phyloP scores from a whole-genome alignment of 2,888 invertebrate genomes.

The Dorcus parallelipipedus region DNA sequence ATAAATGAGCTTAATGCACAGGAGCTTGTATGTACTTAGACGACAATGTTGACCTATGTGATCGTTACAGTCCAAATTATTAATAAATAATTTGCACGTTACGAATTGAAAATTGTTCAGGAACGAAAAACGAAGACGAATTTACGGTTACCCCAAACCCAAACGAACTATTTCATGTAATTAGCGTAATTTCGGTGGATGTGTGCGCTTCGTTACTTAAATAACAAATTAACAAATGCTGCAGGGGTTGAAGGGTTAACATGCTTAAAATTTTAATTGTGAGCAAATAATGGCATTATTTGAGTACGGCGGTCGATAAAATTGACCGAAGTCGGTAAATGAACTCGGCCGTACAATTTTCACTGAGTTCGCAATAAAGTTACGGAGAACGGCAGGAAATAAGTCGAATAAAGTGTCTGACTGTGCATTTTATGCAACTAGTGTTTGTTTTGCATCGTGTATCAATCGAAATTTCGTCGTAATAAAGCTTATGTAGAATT shows the following conservation, averaged over 20 bases:
- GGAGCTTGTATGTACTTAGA: too few species aligned
- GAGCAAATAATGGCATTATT: conserved; percentile 41
- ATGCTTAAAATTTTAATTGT: conserved; percentile 52
- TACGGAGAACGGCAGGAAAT: conserved; percentile 21
- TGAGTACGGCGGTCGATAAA: conserved; percentile 5
- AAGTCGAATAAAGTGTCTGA: conserved; percentile 15
- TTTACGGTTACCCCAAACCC: not conserved
- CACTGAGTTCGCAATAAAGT: conserved; percentile 39
- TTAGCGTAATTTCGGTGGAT: not conserved
- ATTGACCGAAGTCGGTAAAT: conserved; percentile 27
- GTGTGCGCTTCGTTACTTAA: conserved; percentile 31
- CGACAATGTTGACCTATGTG: too few species aligned
- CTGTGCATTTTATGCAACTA: conserved; percentile 22
- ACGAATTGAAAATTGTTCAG: not conserved
- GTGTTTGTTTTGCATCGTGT: conserved; percentile 14
- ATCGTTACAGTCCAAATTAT: too few species aligned
- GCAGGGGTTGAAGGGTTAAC: conserved; percentile 47
- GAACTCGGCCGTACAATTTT: conserved; percentile 34
- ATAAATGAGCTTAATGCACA: too few species aligned
- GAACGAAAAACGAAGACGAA: not conserved
- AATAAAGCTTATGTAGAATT: not conserved
- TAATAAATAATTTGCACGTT: too few species aligned
- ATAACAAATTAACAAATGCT: conserved; percentile 42
- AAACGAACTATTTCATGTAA: not conserved
- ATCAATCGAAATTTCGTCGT: not conserved